These are phyloP conservation scores for Athalia cordata DNA, from an alignment of 2,888 invertebrate genomes.

Conservation along the genomic window DNA sequence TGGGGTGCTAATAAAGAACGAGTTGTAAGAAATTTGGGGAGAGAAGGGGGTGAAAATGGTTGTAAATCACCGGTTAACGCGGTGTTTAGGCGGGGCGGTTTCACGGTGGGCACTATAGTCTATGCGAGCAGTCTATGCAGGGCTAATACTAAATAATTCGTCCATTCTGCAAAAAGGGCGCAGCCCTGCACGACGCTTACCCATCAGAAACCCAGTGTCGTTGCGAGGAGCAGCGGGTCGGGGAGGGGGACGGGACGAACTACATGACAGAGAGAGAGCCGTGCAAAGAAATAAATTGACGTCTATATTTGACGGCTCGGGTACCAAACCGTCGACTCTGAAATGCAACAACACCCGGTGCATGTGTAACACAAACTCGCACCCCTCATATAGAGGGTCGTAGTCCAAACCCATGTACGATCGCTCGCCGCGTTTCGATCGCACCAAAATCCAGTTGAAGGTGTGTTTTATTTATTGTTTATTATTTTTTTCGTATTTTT, in stretches of 20 bases:
- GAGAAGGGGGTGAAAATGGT: conserved; percentile 47
- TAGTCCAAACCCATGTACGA: neutral
- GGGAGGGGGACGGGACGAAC: neutral
- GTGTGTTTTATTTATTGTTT: too few relatives aligned
- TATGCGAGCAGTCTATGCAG: conserved; percentile 61
- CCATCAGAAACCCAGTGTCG: conserved; percentile 30
- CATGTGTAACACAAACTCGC: too few relatives aligned
- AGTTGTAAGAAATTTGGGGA: neutral
- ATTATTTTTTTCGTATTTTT: too few relatives aligned
- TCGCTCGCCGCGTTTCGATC: too few relatives aligned
- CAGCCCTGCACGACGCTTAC: conserved; percentile 46
- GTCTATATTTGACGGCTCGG: conserved; percentile 39
- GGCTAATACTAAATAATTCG: conserved; percentile 70
- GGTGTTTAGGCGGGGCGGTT: conserved; percentile 73
- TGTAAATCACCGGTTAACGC: conserved; percentile 73
- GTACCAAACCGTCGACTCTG: conserved; percentile 28
- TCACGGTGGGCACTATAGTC: conserved; percentile 67
- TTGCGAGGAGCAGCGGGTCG: neutral
- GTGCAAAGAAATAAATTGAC: conserved; percentile 45
- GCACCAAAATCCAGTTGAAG: too few relatives aligned
- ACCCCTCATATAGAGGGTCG: neutral
- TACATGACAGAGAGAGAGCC: neutral
- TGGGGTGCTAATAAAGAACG: conserved; percentile 36
- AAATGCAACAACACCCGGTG: too few relatives aligned
- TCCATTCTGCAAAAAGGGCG: conserved; percentile 65